Percentiles rank a stretch among this genome's conserved stretches.
phyloP scores from a whole-genome alignment of 2,888 invertebrate species.

The Pediacus dermestoides region DNA sequence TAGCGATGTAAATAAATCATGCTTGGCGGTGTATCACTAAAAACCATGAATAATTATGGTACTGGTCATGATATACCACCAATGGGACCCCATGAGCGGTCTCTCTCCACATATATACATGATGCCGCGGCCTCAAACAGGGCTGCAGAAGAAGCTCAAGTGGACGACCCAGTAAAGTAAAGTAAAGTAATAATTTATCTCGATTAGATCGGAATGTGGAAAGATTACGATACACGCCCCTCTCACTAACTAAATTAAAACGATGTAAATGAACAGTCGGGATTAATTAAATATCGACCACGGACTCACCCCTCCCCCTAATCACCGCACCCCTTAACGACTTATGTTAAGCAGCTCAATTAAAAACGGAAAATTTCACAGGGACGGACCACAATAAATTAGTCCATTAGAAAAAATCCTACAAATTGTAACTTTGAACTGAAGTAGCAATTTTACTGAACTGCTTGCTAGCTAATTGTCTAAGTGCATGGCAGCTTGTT shows the following conservation, averaged over 20 bases:
- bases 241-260: slow-evolving; percentile 42
- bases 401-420: too few species aligned
- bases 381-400: too few species aligned
- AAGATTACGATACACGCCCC: slow-evolving; percentile 41
- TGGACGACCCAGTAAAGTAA: too few species aligned
- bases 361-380: too few species aligned
- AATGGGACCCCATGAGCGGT: slow-evolving; percentile 22
- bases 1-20: slow-evolving; percentile 23
- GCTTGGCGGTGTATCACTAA: slow-evolving; percentile 26
- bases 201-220: slow-evolving; percentile 45
- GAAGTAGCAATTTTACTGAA: too few species aligned
- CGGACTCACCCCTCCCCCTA: slow-evolving; percentile 9
- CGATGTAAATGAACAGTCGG: slow-evolving; percentile 39
- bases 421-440: too few species aligned
- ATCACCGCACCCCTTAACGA: slow-evolving; percentile 16
- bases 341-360: slow-evolving; percentile 21
- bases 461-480: too few species aligned
- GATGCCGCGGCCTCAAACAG: background rate
- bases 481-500: too few species aligned
- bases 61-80: slow-evolving; percentile 21
- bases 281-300: slow-evolving; percentile 32
- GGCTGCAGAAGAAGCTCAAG: too few species aligned
- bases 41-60: slow-evolving; percentile 27
- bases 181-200: slow-evolving; percentile 44
- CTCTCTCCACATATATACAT: slow-evolving; percentile 3